Percentiles rank a stretch among this genome's conserved stretches.
Evolutionary conservation across 2,797 vertebrate genomes (phyloP).

Genomic region (Trematomus bernacchii): DNA sequence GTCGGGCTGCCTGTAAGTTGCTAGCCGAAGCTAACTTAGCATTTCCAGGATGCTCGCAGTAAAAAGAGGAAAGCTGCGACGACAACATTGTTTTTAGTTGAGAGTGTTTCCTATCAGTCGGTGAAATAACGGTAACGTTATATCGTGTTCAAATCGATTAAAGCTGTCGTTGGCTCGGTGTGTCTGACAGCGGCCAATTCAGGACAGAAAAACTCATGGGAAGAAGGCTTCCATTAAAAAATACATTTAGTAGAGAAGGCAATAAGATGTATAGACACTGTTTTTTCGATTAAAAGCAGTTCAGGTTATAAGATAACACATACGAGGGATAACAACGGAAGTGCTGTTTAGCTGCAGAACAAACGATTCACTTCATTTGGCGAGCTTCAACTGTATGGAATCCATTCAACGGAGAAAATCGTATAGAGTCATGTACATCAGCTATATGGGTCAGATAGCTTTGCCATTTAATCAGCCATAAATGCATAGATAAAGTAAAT

Average conservation of each 20-base stretch:
- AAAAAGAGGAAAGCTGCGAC: not conserved
- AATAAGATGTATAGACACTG: not conserved
- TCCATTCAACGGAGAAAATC: not conserved
- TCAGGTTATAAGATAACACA: not conserved
- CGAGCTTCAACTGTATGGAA: constrained; percentile 5
- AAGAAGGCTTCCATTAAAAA: not conserved
- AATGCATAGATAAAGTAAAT: not conserved
- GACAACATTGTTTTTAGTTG: not conserved
- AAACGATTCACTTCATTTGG: constrained; percentile 4
- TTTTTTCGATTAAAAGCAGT: too few relatives aligned
- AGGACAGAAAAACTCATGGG: constrained; percentile 31
- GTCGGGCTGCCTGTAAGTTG: constrained; percentile 46
- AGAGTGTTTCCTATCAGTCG: not conserved
- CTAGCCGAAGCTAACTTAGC: constrained; percentile 72
- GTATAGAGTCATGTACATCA: not conserved
- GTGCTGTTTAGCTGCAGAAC: constrained; percentile 17
- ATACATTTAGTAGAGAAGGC: not conserved
- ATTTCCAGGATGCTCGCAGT: constrained; percentile 22
- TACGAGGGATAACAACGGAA: not conserved
- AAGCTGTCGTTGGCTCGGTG: constrained; percentile 14
- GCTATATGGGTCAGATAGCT: not conserved
- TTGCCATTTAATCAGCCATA: not conserved
- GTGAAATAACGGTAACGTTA: not conserved
- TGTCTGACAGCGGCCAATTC: constrained; percentile 25
- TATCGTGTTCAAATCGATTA: not conserved